Evolutionary conservation across 2,113 vertebrate species (phyloP).

Genomic region (Athene noctua): DNA sequence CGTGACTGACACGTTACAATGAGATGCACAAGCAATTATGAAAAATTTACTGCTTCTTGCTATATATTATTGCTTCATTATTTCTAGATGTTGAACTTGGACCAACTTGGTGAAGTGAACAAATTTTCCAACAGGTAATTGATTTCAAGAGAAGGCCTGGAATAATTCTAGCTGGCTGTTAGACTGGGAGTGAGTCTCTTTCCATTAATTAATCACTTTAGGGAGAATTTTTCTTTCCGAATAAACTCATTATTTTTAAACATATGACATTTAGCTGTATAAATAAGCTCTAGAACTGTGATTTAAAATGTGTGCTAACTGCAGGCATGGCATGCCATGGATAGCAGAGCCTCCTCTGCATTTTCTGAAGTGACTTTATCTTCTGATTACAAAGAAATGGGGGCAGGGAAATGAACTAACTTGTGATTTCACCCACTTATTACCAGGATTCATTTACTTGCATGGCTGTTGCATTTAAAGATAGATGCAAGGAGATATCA

Average conservation of each 20-base stretch:
- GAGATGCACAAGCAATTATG: neutral
- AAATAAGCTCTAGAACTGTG: conserved; percentile 42
- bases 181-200: conserved; percentile 10
- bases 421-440: conserved; percentile 26
- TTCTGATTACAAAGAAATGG: conserved; percentile 38
- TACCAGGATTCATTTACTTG: neutral
- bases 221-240: conserved; percentile 32
- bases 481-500: neutral
- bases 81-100: conserved; percentile 54
- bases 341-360: conserved; percentile 53
- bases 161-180: conserved; percentile 53
- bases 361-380: conserved; percentile 48
- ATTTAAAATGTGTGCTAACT: conserved; percentile 46
- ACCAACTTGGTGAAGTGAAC: neutral
- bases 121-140: conserved; percentile 63
- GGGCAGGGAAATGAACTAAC: neutral
- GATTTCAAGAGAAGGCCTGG: conserved; percentile 27
- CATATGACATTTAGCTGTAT: conserved; percentile 40
- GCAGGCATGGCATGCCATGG: neutral
- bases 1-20: neutral
- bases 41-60: neutral
- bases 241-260: conserved; percentile 60
- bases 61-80: neutral
- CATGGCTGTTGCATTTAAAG: neutral
- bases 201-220: conserved; percentile 56